Conservation (phyloP, 30 jellyfish, hydroid and myxozoan genomes). For the Nemopilema nomurai region DNA sequence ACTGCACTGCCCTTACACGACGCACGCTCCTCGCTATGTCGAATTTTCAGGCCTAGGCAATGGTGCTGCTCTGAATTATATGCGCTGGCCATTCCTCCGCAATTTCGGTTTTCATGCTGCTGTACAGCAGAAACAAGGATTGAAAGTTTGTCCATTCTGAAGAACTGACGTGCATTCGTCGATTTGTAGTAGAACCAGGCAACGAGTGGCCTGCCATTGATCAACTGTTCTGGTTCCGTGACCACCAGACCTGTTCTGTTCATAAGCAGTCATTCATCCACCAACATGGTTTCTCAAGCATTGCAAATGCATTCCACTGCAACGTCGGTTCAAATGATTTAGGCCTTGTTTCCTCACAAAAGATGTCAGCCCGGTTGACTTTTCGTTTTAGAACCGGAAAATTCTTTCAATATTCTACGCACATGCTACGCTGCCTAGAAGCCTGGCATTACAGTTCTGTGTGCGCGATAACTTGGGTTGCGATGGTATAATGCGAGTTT, state of each 20-base stretch:
- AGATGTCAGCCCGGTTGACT: no score
- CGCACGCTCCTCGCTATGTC: no score
- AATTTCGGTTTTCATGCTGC: not conserved
- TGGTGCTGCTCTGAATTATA: not conserved
- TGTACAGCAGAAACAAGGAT: not conserved
- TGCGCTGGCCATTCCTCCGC: not conserved
- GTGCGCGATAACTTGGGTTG: no score
- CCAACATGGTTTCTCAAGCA: not conserved
- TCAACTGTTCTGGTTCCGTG: not conserved
- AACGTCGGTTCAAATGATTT: not conserved
- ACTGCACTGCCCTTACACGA: no score
- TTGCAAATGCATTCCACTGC: not conserved
- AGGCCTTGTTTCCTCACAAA: no score
- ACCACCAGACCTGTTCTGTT: slow-evolving; percentile 4
- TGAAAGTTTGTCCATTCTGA: slow-evolving; percentile 3
- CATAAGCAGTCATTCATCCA: slow-evolving; percentile 1
- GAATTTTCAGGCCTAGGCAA: no score
- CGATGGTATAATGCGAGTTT: no score
- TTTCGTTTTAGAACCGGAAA: no score
- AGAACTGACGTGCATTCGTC: not conserved
- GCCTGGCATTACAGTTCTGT: no score
- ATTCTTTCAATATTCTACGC: no score
- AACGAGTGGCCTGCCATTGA: not conserved
- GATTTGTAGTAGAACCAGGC: not conserved
- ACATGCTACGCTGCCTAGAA: no score